A percentile compares a stretch with the other conserved stretches of the same genome.
Conservation (phyloP, 2,113 vertebrate species). For the Rhynchopsitta pachyrhyncha region DNA sequence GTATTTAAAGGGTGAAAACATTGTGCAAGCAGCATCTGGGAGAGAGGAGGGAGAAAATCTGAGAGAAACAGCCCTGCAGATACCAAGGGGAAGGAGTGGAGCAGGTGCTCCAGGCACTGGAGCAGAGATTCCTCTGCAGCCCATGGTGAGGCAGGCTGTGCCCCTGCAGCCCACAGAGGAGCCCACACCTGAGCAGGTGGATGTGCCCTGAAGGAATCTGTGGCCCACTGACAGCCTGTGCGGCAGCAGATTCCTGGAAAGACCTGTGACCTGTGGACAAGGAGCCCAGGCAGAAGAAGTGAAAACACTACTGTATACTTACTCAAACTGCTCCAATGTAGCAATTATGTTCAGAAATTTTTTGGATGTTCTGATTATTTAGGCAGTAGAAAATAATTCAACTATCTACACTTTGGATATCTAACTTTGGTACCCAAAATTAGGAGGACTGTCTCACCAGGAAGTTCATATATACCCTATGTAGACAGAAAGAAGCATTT, state of each 20-base stretch:
- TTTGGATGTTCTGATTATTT: neutral
- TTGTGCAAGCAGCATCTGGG: neutral
- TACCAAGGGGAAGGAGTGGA: neutral
- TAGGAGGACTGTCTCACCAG: neutral
- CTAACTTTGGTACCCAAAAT: neutral
- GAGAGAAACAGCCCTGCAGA: neutral
- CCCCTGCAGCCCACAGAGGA: neutral
- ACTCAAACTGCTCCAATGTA: neutral
- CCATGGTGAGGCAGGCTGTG: neutral
- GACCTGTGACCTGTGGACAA: neutral
- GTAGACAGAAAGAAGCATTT: neutral
- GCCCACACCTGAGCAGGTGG: neutral
- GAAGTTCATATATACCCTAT: neutral
- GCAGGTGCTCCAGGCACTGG: neutral
- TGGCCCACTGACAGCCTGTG: neutral
- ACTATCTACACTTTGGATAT: neutral
- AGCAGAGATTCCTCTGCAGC: neutral
- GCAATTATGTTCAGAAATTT: neutral
- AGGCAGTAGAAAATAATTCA: neutral
- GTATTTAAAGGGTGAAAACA: neutral
- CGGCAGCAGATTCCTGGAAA: neutral
- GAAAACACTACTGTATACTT: neutral
- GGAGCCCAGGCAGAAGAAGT: neutral
- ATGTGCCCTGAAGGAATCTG: neutral
- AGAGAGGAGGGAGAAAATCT: neutral